Conservation (phyloP, 2,797 vertebrate species). For the Alosa sapidissima region DNA sequence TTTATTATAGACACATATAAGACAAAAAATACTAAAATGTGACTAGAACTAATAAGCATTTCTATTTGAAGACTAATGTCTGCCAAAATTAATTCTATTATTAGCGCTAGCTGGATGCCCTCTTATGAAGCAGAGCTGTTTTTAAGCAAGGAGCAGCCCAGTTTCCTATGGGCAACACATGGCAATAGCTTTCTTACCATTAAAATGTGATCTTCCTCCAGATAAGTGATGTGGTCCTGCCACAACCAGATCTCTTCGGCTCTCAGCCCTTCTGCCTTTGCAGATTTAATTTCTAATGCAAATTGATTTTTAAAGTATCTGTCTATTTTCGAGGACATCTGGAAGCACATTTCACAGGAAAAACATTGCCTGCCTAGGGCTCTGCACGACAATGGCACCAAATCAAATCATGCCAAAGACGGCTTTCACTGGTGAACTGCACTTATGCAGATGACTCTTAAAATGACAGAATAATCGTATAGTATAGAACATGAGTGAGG, state of each 20-base stretch:
- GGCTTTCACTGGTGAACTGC: slow-evolving; percentile 14
- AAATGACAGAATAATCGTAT: slow-evolving; percentile 24
- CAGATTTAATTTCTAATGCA: slow-evolving; percentile 58
- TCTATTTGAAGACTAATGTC: too few species aligned
- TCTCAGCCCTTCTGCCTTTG: slow-evolving; percentile 53
- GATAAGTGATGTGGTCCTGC: slow-evolving; percentile 63
- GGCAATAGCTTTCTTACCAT: slow-evolving; percentile 60
- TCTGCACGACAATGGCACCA: slow-evolving; percentile 6
- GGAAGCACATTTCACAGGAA: slow-evolving; percentile 4
- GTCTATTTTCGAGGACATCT: slow-evolving; percentile 47
- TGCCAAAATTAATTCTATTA: too few species aligned
- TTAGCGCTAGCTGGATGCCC: slow-evolving; percentile 53
- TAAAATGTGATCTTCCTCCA: slow-evolving; percentile 63
- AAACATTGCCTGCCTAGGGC: not conserved
- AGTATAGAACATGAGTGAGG: not conserved
- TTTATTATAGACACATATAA: too few species aligned
- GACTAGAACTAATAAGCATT: too few species aligned
- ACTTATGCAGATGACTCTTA: slow-evolving; percentile 10
- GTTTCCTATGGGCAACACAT: slow-evolving; percentile 51
- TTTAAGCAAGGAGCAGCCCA: slow-evolving; percentile 54
- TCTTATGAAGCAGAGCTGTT: slow-evolving; percentile 55
- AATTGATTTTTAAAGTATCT: slow-evolving; percentile 64
- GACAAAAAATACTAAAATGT: too few species aligned
- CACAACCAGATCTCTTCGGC: slow-evolving; percentile 46
- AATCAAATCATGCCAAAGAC: slow-evolving; percentile 13